Evolutionary conservation across 2,797 vertebrate genomes (phyloP), one percentile per base, ranked within the genome.

Genomic region (Benthosema pterotum): DNA sequence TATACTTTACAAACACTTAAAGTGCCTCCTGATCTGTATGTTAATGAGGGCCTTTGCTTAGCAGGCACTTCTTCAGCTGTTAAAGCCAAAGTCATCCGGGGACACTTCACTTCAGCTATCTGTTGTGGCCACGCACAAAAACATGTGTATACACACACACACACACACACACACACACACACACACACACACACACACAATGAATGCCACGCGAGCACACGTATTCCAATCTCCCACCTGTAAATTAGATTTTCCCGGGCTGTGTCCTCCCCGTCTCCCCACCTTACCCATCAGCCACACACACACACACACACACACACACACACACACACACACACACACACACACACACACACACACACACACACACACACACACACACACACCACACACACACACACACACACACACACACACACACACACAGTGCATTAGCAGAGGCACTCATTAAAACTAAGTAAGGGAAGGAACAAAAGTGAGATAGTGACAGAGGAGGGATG

Each of bases 1-100:
- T 71, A 66, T 66, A 78, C 49, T 73, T 71, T 57, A 74, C 69
- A 77, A 75, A 81, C 74, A 78, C 67, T 78, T 82, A 71, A 60
- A 73, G 67, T 57, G 62, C 49, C 64, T 73, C 60, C 63, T 82
- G 75, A 79, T 82, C 61, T 80, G 71, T 80, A 82, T 85, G 69
- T 67, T 80, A 78, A 88, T 78, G 74, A 79, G 57, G 42, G 42
- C 57, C 62, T 52, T 50, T 74, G 79, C 75, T 87, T 78, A 81
- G 55, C 28, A 74, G 63, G 75, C 78, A 86, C 67, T 78, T 80
- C 53, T 74, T 67, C 14, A 51, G 76, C 65, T 77, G 69, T 78
- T 85, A 72, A 79, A 79, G 68, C 42, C 55, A 69, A 76, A 87
- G 74, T 71, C 67, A 80, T 76, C 75, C 64, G 50, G 68, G 65